Percentiles rank a stretch among this genome's conserved stretches.
Conservation (phyloP, 2,888 invertebrate species). For the Polyommatus iphigenia region DNA sequence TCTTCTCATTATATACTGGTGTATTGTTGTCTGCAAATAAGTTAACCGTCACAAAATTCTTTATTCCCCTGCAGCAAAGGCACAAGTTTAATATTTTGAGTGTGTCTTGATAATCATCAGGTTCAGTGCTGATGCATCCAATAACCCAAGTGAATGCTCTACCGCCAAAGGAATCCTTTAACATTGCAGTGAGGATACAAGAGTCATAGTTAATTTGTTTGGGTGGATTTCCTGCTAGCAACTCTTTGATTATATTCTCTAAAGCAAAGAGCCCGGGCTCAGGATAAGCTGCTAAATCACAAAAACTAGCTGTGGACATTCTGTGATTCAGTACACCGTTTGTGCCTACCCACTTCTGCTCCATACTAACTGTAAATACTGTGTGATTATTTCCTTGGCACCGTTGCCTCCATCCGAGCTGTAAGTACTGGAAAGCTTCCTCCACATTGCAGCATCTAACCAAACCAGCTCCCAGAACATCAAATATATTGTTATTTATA, state of each 20-base stretch:
- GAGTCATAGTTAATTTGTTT: conserved; percentile 81
- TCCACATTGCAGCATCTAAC: conserved; percentile 83
- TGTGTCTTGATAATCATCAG: conserved; percentile 84
- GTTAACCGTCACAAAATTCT: conserved; percentile 86
- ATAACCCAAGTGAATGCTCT: conserved; percentile 87
- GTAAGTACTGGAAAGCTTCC: conserved; percentile 86
- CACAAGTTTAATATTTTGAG: conserved; percentile 85
- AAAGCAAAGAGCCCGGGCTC: conserved; percentile 84
- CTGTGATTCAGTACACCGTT: conserved; percentile 85
- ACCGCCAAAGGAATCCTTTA: conserved; percentile 88
- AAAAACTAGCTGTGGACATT: conserved; percentile 87
- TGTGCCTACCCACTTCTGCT: conserved; percentile 86
- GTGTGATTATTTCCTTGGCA: conserved; percentile 83
- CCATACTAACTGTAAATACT: conserved; percentile 86
- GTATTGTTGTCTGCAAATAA: conserved; percentile 84
- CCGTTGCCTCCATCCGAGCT: conserved; percentile 82
- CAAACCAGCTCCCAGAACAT: conserved; percentile 79
- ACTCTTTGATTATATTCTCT: conserved; percentile 83
- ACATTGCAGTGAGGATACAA: conserved; percentile 84
- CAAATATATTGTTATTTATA: conserved; percentile 82
- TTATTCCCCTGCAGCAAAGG: conserved; percentile 83
- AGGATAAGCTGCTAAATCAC: conserved; percentile 82
- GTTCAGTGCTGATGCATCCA: conserved; percentile 85
- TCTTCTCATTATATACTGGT: conserved; percentile 71
- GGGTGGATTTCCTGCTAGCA: conserved; percentile 76